Evolutionary conservation across 2,113 vertebrate species (phyloP).

Genomic region (Paratilapia polleni): DNA sequence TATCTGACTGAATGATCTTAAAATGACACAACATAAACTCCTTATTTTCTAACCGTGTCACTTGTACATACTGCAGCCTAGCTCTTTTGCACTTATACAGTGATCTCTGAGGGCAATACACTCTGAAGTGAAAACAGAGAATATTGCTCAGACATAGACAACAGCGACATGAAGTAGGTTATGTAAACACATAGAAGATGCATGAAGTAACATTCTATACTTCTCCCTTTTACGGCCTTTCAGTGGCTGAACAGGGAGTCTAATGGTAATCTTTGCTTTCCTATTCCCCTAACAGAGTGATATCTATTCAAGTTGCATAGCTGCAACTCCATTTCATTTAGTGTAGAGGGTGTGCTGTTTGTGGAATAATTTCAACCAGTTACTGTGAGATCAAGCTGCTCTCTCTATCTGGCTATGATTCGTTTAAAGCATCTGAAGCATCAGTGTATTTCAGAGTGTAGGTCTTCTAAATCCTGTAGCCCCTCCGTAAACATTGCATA

Average conservation of each 20-base stretch:
- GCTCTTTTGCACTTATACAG: background rate
- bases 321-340: constrained; percentile 33
- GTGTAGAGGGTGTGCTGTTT: constrained; percentile 10
- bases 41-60: background rate
- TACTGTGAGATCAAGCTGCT: constrained; percentile 22
- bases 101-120: background rate
- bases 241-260: background rate
- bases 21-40: background rate
- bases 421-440: background rate
- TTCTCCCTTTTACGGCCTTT: background rate
- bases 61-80: background rate
- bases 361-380: constrained; percentile 20
- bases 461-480: background rate
- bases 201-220: background rate
- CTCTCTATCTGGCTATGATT: background rate
- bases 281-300: constrained; percentile 8
- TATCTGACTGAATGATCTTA: background rate
- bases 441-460: background rate
- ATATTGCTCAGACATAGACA: background rate
- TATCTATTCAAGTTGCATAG: constrained; percentile 43
- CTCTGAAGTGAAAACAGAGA: background rate
- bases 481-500: background rate
- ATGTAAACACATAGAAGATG: background rate
- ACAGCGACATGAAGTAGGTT: background rate
- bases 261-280: background rate